Evolutionary conservation across 2,888 invertebrate species (phyloP), one percentile per base, ranked within the genome.

Genomic region (Leptothorax acervorum): DNA sequence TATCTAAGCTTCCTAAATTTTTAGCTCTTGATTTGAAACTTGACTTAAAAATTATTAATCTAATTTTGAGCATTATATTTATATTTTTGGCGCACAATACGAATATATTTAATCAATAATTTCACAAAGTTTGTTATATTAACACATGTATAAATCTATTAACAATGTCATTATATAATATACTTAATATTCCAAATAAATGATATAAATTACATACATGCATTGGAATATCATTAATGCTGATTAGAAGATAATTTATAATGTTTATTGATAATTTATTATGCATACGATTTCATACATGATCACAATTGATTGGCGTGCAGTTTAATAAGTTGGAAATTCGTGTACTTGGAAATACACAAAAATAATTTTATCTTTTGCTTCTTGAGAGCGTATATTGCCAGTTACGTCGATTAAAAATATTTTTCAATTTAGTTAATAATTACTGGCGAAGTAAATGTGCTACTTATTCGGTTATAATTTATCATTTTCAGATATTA

Each of bases 141-240:
- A 3, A 28, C 1, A 48, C 48, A 48, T 9, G 5, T 48, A 68
- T 31, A 28, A 68, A 68, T 45, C 15, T 28, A 62, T 12, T 65
- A 42, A 65, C 42, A 65, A 65, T 65, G 42, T n/a, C 42, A 42
- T 42, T 65, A 23, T 42, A 65, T 42, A 42, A 65, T 65, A 12
- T 65, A 12, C 3, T 42, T 65, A 23, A 39, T n/a, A 63, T 62
- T 62, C 1, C 12, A 65, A 65, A 65, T 65, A 65, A 65, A 65
- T 65, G 23, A 63, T 23, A 2, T 63, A 65, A 63, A 63, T 23
- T 65, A 23, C 12, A 65, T 65, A 42, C 63, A 63, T 63, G 63
- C n/a, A 65, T 23, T 65, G 15, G 15, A 65, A 65, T 42, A 42
- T 65, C 9, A 65, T 39, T 31, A 63, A 63, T 63, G 62, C 39